These are phyloP conservation scores for Eremophila alpestris DNA, from an alignment of 2,797 vertebrate species.

Conservation along the genomic window DNA sequence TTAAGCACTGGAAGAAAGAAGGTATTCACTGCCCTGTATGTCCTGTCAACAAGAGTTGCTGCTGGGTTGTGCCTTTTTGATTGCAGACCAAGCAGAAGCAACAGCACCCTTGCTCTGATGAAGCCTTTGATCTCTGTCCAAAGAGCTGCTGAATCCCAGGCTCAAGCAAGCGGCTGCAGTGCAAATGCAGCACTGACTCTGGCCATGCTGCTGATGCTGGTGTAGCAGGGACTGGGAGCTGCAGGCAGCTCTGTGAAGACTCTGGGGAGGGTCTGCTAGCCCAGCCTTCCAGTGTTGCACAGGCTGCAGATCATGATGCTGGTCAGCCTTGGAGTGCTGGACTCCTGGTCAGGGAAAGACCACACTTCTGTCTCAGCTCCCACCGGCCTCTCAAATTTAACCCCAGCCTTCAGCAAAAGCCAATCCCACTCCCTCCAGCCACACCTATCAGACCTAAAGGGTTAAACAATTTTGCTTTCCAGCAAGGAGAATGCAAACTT, in stretches of 20 bases:
- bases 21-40: background rate
- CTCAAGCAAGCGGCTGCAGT: background rate
- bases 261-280: background rate
- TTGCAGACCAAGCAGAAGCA: background rate
- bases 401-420: background rate
- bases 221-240: background rate
- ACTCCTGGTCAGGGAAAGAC: background rate
- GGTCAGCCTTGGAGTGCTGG: background rate
- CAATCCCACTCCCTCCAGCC: background rate
- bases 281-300: fast-evolving
- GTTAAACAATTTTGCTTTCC: background rate
- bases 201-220: background rate
- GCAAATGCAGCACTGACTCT: background rate
- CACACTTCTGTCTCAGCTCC: background rate
- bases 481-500: background rate
- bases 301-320: background rate
- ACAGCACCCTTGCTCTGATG: background rate
- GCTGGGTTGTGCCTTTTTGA: background rate
- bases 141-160: background rate
- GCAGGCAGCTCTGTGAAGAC: background rate
- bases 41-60: background rate
- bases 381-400: fast-evolving
- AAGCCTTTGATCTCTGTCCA: background rate
- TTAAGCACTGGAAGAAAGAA: constrained; percentile 10
- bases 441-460: fast-evolving